phyloP scores from a whole-genome alignment of 2,797 vertebrate genomes.

The Cossypha niveicapilla region DNA sequence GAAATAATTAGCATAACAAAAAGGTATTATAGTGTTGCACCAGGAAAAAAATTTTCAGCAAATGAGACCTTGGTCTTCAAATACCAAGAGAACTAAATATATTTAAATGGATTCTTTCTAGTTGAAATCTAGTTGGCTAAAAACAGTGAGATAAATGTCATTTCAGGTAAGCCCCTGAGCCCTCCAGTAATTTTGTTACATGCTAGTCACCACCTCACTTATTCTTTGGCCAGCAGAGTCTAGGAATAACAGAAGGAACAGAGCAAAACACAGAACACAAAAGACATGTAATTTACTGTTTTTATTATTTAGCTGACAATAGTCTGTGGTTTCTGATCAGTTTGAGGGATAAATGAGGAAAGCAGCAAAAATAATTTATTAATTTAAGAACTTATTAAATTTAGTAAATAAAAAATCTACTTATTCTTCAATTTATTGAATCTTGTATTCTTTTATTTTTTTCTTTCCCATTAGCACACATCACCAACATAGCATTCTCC shows the following conservation, averaged over 20 bases:
- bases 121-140: not conserved
- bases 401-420: not conserved
- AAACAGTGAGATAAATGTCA: not conserved
- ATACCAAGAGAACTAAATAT: not conserved
- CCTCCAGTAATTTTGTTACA: not conserved
- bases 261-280: not conserved
- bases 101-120: not conserved
- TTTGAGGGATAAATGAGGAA: not conserved
- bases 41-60: not conserved
- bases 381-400: not conserved
- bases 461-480: not conserved
- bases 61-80: not conserved
- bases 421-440: not conserved
- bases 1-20: conserved; percentile 10
- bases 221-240: not conserved
- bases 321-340: not conserved
- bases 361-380: not conserved
- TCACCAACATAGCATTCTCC: not conserved
- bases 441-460: not conserved
- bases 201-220: not conserved
- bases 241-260: not conserved
- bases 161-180: not conserved
- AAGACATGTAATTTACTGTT: not conserved
- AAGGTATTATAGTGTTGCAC: not conserved
- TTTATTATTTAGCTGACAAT: not conserved